phyloP scores from a whole-genome alignment of 1,140 invertebrate species.

The Temnothorax longispinosus region DNA sequence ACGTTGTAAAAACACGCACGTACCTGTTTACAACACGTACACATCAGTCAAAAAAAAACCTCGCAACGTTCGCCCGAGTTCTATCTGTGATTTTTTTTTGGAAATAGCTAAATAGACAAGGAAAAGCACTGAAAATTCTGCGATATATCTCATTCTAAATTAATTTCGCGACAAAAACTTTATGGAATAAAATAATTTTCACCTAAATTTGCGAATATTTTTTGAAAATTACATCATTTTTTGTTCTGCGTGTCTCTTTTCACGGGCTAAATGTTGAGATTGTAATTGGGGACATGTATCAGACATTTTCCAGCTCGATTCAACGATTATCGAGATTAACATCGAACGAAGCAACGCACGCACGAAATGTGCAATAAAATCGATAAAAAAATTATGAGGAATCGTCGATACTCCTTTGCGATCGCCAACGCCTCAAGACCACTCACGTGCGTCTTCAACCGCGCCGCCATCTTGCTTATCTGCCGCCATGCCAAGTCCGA shows the following conservation, averaged over 20 bases:
- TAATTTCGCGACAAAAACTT: not conserved
- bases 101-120: not conserved
- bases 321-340: not conserved
- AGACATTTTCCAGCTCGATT: not conserved
- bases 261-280: not conserved
- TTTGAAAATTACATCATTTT: not conserved
- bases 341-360: not conserved
- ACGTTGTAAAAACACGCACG: conserved; percentile 48
- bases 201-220: not conserved
- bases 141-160: not conserved
- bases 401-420: not conserved
- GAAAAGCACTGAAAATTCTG: not conserved
- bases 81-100: not conserved
- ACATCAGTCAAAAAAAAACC: not conserved
- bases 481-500: conserved; percentile 65
- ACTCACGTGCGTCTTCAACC: conserved; percentile 64
- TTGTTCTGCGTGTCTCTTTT: not conserved
- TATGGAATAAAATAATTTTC: not conserved
- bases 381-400: not conserved
- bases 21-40: conserved; percentile 38
- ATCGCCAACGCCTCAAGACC: conserved; percentile 29
- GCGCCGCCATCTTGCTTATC: conserved; percentile 67
- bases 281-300: not conserved
- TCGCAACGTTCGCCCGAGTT: not conserved
- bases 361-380: not conserved